Evolutionary conservation across 2,113 vertebrate species (phyloP), one percentile per base, ranked within the genome.

Genomic region (Xiphias gladius): DNA sequence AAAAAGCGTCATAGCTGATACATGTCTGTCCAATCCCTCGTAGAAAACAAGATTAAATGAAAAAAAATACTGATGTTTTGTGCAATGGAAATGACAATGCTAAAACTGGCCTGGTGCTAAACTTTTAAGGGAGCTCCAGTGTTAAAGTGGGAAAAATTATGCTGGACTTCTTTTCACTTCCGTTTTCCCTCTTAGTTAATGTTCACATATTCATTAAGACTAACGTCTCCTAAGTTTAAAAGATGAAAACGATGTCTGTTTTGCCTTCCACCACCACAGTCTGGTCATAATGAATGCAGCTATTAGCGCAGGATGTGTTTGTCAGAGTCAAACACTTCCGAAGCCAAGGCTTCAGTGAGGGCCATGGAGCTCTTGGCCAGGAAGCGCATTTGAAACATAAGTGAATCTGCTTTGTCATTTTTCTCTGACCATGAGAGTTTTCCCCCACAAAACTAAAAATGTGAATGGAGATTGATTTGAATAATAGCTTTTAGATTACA

Each of bases 401-500:
- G n/a, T 54, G 2, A 62, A 50, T 37, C 46, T 1, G n/a, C n/a
- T 43, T 48, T 22, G 1, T 46, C 6, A 0, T 2, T 75, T 83
- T 50, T 16, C 17, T 39, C 3, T 46, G 61, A 52, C 67, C 63
- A 48, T 63, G 41, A 80, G n/a, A 54, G 43, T 22, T 35, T 26
- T 8, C 14, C 5, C 0, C 7, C 17, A 37, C 17, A 37, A 62
- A 76, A 35, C 11, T 19, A 30, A 22, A 63, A 63, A 50, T 0
- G 5, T 26, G 2, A 35, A 73, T 0, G 0, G 16, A 48, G 3
- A 52, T 14, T 39, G n/a, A 70, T 69, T 67, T 64, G 50, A 76
- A 76, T 79, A 61, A 86, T 24, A 20, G 72, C 11, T 76, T 69
- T n/a, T 50, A 76, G 76, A 70, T 79, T 26, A 1, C 20, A 32